Evolutionary conservation across 2,797 vertebrate genomes (phyloP).

Genomic region (Peromyscus melanophrys): DNA sequence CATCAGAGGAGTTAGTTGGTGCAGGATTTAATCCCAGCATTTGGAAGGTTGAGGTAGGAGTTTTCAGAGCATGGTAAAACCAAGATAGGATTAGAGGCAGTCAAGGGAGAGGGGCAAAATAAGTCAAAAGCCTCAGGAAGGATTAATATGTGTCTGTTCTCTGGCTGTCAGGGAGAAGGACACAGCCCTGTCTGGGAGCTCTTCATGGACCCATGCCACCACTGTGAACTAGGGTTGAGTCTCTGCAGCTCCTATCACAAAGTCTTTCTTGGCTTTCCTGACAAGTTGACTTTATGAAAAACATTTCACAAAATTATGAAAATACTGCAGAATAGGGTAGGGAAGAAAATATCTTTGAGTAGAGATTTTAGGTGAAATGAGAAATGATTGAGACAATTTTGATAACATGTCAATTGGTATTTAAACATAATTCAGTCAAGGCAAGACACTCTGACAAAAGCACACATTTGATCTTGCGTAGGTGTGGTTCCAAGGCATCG

Average conservation of each 20-base stretch:
- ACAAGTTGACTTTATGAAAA: not conserved
- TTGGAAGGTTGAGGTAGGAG: not conserved
- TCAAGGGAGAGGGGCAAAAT: not conserved
- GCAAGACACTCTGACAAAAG: not conserved
- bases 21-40: not conserved
- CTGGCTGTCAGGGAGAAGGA: not conserved
- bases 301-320: conserved; percentile 16
- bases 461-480: not conserved
- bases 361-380: conserved; percentile 32
- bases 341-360: conserved; percentile 12
- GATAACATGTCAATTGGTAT: not conserved
- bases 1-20: not conserved
- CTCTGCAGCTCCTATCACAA: not conserved
- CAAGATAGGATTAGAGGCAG: not conserved
- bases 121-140: not conserved
- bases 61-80: not conserved
- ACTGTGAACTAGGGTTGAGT: fast-evolving
- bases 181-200: fast-evolving
- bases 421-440: conserved; percentile 20
- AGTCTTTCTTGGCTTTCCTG: not conserved
- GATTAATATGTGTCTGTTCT: not conserved
- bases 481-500: not conserved
- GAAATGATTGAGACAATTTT: not conserved
- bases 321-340: not conserved
- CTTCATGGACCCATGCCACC: not conserved